Base-by-base conservation (phyloP, 2,888 invertebrate genomes). In the Tipula lateralis region DNA sequence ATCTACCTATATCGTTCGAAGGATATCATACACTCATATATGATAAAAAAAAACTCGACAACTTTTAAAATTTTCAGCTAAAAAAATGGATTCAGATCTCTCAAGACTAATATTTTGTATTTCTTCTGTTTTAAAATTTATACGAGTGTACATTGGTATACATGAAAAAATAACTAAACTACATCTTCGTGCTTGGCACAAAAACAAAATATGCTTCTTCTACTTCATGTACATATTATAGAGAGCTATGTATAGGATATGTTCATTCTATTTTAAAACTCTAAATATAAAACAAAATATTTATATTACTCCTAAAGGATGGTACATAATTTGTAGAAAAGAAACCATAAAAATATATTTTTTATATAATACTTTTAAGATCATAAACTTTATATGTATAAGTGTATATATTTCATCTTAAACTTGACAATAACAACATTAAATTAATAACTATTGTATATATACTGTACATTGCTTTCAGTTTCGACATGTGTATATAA, bases 41-140 rank as follows among this genome's bases (percentile, higher is more conserved):
- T 12, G 9, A 50, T 6, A 16, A 44, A 44, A 44, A 39, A 44
- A 44, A 44, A 44, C 39, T 16, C 3, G 12, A 66, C 24, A 66
- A 7, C 66, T 66, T n/a, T n/a, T n/a, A 66, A 66, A 66, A 66
- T 7, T 66, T 24, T 19, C 24, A 24, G n/a, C 66, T 66, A 24
- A 24, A 19, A 66, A 66, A 66, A 66, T 66, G 66, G 6, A 66
- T 66, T 66, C 66, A 24, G 19, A 24, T 66, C 19, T 66, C 66
- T 24, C 66, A 66, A 66, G 66, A 66, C 66, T 66, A 66, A 66
- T 66, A 66, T 66, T 66, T 66, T 66, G 66, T 24, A 66, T 66
- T 66, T 24, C 66, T 24, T 66, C 66, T 66, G 66, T 66, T 66
- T 66, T 7, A 66, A 66, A 66, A 66, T 66, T 24, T 66, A 66